Evolutionary conservation across 1,140 invertebrate genomes (phyloP).

Genomic region (Trigoniulus corallinus): DNA sequence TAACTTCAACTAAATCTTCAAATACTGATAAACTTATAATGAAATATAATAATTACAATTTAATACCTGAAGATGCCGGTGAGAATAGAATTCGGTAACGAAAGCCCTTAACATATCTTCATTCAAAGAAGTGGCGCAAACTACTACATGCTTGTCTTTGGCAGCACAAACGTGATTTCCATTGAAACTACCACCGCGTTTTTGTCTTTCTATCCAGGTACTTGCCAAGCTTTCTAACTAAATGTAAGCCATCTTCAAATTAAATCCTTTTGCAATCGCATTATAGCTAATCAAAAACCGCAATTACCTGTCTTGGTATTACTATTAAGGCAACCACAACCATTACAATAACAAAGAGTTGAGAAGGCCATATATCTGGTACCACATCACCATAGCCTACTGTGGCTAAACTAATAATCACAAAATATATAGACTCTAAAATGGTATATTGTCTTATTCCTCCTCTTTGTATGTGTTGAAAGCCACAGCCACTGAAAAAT

Average conservation of each 20-base stretch:
- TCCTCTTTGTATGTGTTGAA: slow-evolving; percentile 88
- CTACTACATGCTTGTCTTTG: slow-evolving; percentile 92
- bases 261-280: background rate
- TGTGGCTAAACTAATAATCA: slow-evolving; percentile 93
- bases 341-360: slow-evolving; percentile 91
- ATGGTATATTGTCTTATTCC: slow-evolving; percentile 80
- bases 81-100: slow-evolving; percentile 96
- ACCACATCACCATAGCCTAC: slow-evolving; percentile 87
- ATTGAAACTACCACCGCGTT: slow-evolving; percentile 73
- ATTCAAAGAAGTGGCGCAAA: slow-evolving; percentile 86
- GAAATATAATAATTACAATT: too few species aligned
- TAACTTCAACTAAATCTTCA: background rate
- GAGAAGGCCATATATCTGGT: slow-evolving; percentile 92
- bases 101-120: slow-evolving; percentile 98
- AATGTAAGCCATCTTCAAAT: background rate
- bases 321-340: slow-evolving; percentile 87
- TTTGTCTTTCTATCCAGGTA: slow-evolving; percentile 43
- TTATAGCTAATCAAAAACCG: background rate
- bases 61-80: slow-evolving; percentile 67
- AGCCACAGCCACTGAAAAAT: slow-evolving; percentile 68
- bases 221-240: slow-evolving; percentile 6
- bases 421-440: slow-evolving; percentile 89
- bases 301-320: slow-evolving; percentile 56
- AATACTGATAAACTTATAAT: too few species aligned
- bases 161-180: slow-evolving; percentile 69